Evolutionary conservation across 2,888 invertebrate genomes (phyloP).

Genomic region (Himalopsyche kuldschensis): DNA sequence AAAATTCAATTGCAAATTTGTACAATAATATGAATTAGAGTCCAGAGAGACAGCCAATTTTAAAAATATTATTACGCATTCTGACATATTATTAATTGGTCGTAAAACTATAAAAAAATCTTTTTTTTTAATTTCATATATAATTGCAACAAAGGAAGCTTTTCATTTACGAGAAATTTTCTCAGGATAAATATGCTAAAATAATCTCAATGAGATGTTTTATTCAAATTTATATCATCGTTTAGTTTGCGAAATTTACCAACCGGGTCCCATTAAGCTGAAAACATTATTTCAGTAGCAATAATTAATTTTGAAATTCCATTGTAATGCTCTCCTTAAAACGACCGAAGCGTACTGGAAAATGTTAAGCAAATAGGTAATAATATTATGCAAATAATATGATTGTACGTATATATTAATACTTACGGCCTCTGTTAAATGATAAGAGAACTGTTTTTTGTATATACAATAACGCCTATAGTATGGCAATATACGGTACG

Average conservation of each 20-base stretch:
- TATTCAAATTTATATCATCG: neutral
- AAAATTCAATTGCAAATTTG: too few relatives aligned
- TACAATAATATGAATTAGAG: too few relatives aligned
- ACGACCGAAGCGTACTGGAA: neutral
- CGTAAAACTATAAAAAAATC: neutral
- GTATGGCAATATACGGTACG: constrained; percentile 2
- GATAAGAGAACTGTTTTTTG: neutral
- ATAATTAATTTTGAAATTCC: constrained; percentile 11
- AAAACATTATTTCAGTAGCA: neutral
- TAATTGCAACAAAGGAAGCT: neutral
- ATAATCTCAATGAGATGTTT: neutral
- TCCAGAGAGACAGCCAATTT: too few relatives aligned
- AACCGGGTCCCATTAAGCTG: neutral
- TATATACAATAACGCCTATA: neutral
- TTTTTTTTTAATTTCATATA: neutral
- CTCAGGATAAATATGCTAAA: neutral
- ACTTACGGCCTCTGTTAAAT: neutral
- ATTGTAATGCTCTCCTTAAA: neutral
- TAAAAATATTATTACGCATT: too few relatives aligned
- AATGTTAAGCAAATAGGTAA: constrained; percentile 11
- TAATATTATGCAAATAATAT: constrained; percentile 13
- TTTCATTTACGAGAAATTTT: neutral
- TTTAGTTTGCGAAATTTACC: neutral
- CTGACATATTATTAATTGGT: neutral
- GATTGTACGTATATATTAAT: neutral